Conservation (phyloP, 2,113 vertebrate genomes). For the Triplophysa rosa region DNA sequence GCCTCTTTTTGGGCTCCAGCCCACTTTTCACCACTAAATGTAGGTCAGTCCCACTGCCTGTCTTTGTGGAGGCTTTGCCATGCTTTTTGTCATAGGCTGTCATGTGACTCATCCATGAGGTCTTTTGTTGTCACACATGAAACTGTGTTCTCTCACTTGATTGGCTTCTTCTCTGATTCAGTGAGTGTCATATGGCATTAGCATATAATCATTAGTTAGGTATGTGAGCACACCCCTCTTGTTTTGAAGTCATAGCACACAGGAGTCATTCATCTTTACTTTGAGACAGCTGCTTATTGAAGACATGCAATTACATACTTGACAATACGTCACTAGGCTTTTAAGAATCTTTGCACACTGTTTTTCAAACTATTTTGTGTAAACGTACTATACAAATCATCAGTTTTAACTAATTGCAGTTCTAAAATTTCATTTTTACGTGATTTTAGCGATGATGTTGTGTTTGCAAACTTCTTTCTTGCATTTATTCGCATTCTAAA, state of each 20-base stretch:
- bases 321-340: background rate
- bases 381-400: no score
- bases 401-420: no score
- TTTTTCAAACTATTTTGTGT: background rate
- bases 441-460: no score
- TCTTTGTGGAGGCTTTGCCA: conserved; percentile 60
- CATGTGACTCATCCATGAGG: conserved; percentile 60
- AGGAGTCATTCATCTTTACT: background rate
- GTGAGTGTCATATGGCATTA: conserved; percentile 47
- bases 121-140: conserved; percentile 62
- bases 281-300: conserved; percentile 1
- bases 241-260: background rate
- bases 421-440: no score
- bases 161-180: conserved; percentile 29
- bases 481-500: no score
- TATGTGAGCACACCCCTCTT: conserved; percentile 7
- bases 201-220: conserved; percentile 47
- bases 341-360: background rate
- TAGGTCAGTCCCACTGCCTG: conserved; percentile 69
- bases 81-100: conserved; percentile 66
- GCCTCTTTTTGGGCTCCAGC: conserved; percentile 70
- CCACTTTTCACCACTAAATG: conserved; percentile 71
- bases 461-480: no score
- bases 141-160: conserved; percentile 42
- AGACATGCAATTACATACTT: background rate